Percentiles rank a stretch among this genome's conserved stretches.
These are phyloP conservation scores for Pterophyllum scalare DNA, from an alignment of 2,113 vertebrate genomes.

Conservation along the genomic window DNA sequence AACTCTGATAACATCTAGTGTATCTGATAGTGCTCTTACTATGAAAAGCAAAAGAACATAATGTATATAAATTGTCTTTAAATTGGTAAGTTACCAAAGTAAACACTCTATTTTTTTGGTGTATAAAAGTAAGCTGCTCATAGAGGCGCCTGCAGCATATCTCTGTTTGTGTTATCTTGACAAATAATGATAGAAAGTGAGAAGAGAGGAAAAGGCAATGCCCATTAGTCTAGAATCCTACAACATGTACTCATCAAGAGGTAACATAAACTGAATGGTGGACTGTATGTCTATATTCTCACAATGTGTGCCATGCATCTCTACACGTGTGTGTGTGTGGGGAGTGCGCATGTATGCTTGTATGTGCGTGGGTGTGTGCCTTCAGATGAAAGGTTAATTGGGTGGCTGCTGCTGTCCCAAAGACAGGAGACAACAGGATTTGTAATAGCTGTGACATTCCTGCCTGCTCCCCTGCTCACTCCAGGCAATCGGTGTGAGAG, in stretches of 20 bases:
- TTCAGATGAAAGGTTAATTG: constrained; percentile 75
- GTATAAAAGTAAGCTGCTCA: not conserved
- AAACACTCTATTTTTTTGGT: not conserved
- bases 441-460: constrained; percentile 74
- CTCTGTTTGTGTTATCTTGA: not conserved
- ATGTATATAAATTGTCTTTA: not conserved
- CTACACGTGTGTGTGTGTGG: too few relatives aligned
- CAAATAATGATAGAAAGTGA: not conserved
- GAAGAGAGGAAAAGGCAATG: not conserved
- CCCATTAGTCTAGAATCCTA: constrained; percentile 8
- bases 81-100: not conserved
- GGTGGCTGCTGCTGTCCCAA: constrained; percentile 67
- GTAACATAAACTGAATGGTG: constrained; percentile 24
- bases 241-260: constrained; percentile 14
- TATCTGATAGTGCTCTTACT: not conserved
- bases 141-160: not conserved
- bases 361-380: constrained; percentile 9
- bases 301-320: constrained; percentile 18
- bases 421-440: constrained; percentile 66
- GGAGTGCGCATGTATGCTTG: not conserved
- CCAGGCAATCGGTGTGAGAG: constrained; percentile 53
- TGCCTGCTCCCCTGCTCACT: constrained; percentile 47
- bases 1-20: not conserved
- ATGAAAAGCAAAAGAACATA: not conserved
- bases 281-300: constrained; percentile 12